Base-by-base conservation (phyloP, 2,888 invertebrate species). In the Eupeodes luniger region DNA sequence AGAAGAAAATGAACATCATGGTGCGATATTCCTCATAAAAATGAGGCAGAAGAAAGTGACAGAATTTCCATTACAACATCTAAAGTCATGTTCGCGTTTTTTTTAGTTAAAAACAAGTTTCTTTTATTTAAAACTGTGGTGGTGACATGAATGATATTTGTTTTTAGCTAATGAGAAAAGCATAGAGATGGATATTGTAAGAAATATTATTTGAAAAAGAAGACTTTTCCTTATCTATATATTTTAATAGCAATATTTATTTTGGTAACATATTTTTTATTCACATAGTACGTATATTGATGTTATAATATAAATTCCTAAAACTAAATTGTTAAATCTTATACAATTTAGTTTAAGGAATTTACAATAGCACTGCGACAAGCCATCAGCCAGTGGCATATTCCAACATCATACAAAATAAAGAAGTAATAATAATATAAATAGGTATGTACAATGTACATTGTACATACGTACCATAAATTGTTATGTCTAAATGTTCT, bases 81-180 rank as follows among this genome's bases (percentile, higher is more conserved):
- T 36, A 80, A 76, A 76, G 59, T 76, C 64, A 51, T 62, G 44
- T 44, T 79, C 9, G 9, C 6, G 75, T 76, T 67, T 11, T 67
- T 70, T 80, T 77, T 87, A 75, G 64, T 61, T 83, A 53, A 82
- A 53, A 82, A 78, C 64, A 79, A 70, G 75, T 76, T 76, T 75
- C 64, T 87, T 80, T 87, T 82, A 83, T 83, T 86, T 79, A 64
- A 83, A 83, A 66, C 51, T 76, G 59, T 87, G 86, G 70, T 76
- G 75, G 11, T 87, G 86, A 87, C 86, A 72, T 64, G 66, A 64
- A 80, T 76, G 64, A 62, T 83, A 74, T 79, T 70, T 51, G 61
- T 82, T 12, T 55, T 5, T 27, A 7, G n/a, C 6, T 27, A 27
- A 57, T 27, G 27, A 12, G 57, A 27, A 57, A 57, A 57, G 2